phyloP scores from a whole-genome alignment of 1,140 invertebrate species.

The Maconellicoccus hirsutus region DNA sequence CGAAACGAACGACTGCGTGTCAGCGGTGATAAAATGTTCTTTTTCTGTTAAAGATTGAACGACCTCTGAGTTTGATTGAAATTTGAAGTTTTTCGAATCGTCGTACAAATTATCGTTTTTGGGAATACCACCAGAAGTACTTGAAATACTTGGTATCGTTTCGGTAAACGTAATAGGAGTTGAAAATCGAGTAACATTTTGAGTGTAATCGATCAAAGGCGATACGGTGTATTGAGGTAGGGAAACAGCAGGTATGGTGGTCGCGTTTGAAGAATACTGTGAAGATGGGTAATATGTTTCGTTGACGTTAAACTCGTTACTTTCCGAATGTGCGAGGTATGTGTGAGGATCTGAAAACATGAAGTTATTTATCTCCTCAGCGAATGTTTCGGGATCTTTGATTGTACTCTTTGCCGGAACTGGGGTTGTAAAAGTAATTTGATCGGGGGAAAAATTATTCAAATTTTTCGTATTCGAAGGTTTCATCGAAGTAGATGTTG shows the following conservation, averaged over 20 bases:
- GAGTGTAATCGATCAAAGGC: conserved; percentile 17
- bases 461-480: background rate
- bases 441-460: background rate
- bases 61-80: background rate
- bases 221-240: conserved; percentile 20
- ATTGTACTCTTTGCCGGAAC: background rate
- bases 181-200: background rate
- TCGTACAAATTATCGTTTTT: background rate
- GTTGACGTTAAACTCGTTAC: background rate
- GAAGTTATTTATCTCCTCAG: conserved; percentile 15
- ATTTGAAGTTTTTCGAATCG: background rate
- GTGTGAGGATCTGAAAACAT: background rate
- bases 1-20: conserved; percentile 32
- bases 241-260: background rate
- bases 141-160: background rate
- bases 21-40: conserved; percentile 30
- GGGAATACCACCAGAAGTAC: background rate
- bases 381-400: conserved; percentile 4
- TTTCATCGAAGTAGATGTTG: background rate
- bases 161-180: background rate
- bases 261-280: background rate
- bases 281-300: background rate
- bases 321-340: background rate
- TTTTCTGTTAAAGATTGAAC: conserved; percentile 24
- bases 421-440: conserved; percentile 15